Evolutionary conservation across 1,140 invertebrate genomes (phyloP).

Genomic region (Bombus superbus): DNA sequence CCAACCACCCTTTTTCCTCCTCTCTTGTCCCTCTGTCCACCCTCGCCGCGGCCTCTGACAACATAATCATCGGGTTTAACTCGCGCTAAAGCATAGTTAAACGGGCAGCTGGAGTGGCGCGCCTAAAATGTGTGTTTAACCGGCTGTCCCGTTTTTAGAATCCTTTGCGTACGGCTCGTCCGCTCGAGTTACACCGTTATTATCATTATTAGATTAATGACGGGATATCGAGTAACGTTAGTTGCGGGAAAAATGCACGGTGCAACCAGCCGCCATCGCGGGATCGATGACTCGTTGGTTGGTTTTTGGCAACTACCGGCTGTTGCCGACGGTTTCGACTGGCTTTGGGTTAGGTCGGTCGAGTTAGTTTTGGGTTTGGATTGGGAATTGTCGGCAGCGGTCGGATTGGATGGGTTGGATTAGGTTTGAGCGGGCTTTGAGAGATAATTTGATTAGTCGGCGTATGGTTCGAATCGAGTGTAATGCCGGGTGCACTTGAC

Average conservation of each 20-base stretch:
- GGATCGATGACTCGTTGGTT: not conserved
- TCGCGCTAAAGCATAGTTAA: conserved; percentile 80
- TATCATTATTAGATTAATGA: conserved; percentile 48
- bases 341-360: too few species aligned
- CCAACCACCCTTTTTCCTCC: conserved; percentile 63
- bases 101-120: conserved; percentile 78
- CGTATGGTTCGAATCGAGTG: not conserved
- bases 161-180: conserved; percentile 22
- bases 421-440: too few species aligned
- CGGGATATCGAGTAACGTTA: conserved; percentile 27
- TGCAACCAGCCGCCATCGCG: not conserved
- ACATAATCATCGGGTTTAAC: conserved; percentile 82
- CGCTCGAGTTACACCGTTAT: conserved; percentile 54
- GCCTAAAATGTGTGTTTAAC: conserved; percentile 82
- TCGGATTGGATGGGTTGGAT: too few species aligned
- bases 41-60: conserved; percentile 72
- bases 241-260: not conserved
- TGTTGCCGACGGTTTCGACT: not conserved
- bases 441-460: too few species aligned
- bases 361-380: too few species aligned
- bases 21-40: conserved; percentile 61
- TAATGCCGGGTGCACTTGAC: not conserved
- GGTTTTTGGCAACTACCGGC: not conserved
- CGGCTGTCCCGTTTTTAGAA: conserved; percentile 44
- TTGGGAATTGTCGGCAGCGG: too few species aligned